Percentiles rank a stretch among this genome's conserved stretches.
These are phyloP conservation scores for Rhinoderma darwinii DNA, from an alignment of 2,113 vertebrate genomes.

Conservation along the genomic window DNA sequence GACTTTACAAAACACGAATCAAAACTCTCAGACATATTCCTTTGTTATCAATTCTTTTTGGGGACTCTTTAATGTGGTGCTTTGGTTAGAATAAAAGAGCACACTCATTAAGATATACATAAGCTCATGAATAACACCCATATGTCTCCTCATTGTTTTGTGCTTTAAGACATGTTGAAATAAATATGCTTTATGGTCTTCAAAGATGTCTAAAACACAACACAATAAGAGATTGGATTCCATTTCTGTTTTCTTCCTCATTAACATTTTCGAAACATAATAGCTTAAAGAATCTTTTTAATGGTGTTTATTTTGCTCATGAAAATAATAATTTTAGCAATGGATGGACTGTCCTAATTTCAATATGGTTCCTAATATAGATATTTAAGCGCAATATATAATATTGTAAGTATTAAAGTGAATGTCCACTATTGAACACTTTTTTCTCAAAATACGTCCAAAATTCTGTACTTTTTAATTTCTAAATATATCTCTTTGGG, in stretches of 20 bases:
- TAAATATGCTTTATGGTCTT: constrained; percentile 55
- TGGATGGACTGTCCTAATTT: not conserved
- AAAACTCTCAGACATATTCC: not conserved
- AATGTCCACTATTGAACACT: not conserved
- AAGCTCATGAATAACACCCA: constrained; percentile 59
- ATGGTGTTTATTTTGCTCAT: not conserved
- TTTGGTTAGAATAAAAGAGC: constrained; percentile 16
- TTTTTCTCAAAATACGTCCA: not conserved
- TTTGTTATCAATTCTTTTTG: constrained; percentile 18
- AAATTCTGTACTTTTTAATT: not conserved
- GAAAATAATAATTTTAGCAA: not conserved
- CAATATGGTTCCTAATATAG: not conserved
- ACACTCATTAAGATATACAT: constrained; percentile 49
- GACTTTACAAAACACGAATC: not conserved
- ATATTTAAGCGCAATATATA: not conserved
- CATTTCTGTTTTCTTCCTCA: constrained; percentile 6
- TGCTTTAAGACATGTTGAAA: constrained; percentile 54
- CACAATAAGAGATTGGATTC: constrained; percentile 39
- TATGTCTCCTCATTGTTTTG: constrained; percentile 57
- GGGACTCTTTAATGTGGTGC: not conserved
- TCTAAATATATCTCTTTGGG: not conserved
- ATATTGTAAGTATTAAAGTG: not conserved
- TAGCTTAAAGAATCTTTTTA: not conserved
- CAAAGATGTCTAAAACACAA: constrained; percentile 49
- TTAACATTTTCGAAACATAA: constrained; percentile 5